These are phyloP conservation scores for Pempheris klunzingeri DNA, from an alignment of 2,797 vertebrate genomes.

Conservation along the genomic window DNA sequence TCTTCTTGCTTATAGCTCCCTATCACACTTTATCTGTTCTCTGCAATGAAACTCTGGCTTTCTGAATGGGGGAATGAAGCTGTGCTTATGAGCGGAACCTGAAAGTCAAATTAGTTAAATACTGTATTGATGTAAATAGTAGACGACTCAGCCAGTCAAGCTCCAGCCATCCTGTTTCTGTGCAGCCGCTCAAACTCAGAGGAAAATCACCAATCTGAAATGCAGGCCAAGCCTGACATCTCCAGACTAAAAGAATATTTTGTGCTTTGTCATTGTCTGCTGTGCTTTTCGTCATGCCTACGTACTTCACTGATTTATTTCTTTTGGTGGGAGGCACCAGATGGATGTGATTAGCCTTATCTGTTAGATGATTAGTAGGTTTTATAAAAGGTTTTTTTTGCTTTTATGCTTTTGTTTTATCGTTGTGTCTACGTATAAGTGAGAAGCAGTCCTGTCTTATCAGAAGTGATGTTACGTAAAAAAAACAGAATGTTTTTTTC, in stretches of 20 bases:
- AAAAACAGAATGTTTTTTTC: conserved; percentile 3
- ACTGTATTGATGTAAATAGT: conserved; percentile 31
- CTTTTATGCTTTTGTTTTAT: conserved; percentile 3
- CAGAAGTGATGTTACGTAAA: not conserved
- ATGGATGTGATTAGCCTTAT: conserved; percentile 33
- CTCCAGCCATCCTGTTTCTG: conserved; percentile 25
- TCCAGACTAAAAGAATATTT: conserved; percentile 47
- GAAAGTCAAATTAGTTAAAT: conserved; percentile 19
- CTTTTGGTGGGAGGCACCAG: conserved; percentile 1
- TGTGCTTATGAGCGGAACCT: not conserved
- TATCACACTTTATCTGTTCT: conserved; percentile 15
- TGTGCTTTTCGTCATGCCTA: conserved; percentile 29
- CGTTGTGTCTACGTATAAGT: not conserved
- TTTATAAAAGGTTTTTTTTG: not conserved
- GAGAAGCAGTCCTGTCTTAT: not conserved
- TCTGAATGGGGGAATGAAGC: not conserved
- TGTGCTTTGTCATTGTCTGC: conserved; percentile 74
- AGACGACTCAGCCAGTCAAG: conserved; percentile 31
- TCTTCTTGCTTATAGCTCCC: conserved; percentile 23
- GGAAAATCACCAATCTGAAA: conserved; percentile 57
- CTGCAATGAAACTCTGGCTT: conserved; percentile 1
- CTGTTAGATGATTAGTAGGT: conserved; percentile 34
- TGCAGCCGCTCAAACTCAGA: conserved; percentile 48
- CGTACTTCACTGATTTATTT: conserved; percentile 6
- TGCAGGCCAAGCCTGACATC: conserved; percentile 41